Evolutionary conservation across 2,797 vertebrate species (phyloP), one percentile per base, ranked within the genome.

Genomic region (Halcyon smyrnensis): DNA sequence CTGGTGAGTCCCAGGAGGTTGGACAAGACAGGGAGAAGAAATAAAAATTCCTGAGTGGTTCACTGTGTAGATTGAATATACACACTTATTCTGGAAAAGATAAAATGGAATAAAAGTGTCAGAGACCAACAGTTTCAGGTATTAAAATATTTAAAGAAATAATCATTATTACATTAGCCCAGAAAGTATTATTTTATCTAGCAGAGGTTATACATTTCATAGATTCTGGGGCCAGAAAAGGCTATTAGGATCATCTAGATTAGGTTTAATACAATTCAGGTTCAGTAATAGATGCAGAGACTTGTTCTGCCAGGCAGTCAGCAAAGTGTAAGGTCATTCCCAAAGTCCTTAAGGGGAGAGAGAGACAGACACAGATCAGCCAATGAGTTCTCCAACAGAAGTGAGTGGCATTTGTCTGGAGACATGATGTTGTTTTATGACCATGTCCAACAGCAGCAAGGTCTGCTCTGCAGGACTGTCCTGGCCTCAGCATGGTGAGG

Each of bases 91-190:
- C 86, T 65, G 34, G 20, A 21, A 75, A 95, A 92, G 64, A 75
- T 63, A 77, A 73, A 84, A 76, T 34, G 23, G 63, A 90, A 90
- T 94, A 15, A 70, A 93, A 81, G 46, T 76, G 30, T 70, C 57
- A 92, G 65, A 54, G 9, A 45, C 43, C 18, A 10, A 8, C 41
- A 54, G 36, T 6, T 96, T 85, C 56, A 85, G 39, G 3, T 89
- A 93, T 80, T 95, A 84, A 93, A 91, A 87, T 92, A 84, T 89
- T 93, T 93, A 78, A 89, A 74, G 74, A 87, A 96, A 87, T 67
- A 94, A 79, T 89, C 30, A 94, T 94, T 87, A 90, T 50, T 12
- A 68, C 79, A 68, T 93, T 87, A 93, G 17, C 74, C 68, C 64
- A 73, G 41, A 92, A 89, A 80, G 62, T 65, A 45, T 76, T 94